Evolutionary conservation across 2,888 invertebrate species (phyloP).

Genomic region (Microctonus aethiopoides): DNA sequence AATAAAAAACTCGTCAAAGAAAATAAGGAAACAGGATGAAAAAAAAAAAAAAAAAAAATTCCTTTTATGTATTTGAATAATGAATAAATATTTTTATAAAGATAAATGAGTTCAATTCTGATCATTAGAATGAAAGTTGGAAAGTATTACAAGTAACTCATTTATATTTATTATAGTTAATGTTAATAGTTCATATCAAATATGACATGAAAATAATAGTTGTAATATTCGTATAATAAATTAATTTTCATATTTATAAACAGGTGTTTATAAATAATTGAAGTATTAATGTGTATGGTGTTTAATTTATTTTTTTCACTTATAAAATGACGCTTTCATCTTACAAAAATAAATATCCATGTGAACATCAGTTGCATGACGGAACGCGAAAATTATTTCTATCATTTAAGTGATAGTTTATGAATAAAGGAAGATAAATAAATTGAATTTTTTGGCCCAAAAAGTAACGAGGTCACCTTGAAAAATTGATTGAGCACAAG

Average conservation of each 20-base stretch:
- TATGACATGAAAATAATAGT: background rate
- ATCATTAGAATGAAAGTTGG: conserved; percentile 28
- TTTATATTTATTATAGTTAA: conserved; percentile 28
- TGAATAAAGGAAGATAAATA: background rate
- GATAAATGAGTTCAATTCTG: conserved; percentile 3
- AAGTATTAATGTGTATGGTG: background rate
- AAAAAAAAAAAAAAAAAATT: background rate
- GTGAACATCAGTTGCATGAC: background rate
- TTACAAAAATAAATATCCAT: background rate
- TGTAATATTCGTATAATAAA: background rate
- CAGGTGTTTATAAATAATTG: too few species aligned
- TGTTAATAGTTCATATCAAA: background rate
- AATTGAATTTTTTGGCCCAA: background rate
- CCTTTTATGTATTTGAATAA: background rate
- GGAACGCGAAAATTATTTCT: background rate
- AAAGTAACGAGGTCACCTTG: background rate
- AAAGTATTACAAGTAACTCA: conserved; percentile 43
- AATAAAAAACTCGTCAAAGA: too few species aligned
- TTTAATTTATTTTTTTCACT: background rate
- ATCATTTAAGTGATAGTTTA: too few species aligned
- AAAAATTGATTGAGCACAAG: background rate
- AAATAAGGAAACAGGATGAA: too few species aligned
- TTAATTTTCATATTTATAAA: too few species aligned
- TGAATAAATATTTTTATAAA: background rate
- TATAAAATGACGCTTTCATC: background rate